These are phyloP conservation scores for Propithecus coquereli DNA, from an alignment of 2,113 vertebrate genomes.

Conservation along the genomic window DNA sequence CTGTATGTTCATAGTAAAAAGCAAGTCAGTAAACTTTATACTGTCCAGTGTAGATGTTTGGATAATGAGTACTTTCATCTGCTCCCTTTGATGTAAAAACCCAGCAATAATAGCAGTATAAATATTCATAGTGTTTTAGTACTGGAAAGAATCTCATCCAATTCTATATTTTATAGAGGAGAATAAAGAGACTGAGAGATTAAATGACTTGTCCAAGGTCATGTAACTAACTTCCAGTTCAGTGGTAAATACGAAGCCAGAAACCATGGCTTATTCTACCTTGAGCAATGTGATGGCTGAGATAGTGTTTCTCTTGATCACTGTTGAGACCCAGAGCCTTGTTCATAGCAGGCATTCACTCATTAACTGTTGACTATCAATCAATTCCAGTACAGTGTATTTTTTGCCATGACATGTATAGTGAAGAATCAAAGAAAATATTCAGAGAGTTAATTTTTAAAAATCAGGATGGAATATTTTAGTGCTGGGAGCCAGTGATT, in stretches of 20 bases:
- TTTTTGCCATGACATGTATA: not conserved
- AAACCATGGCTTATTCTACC: not conserved
- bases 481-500: not conserved
- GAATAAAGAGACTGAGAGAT: not conserved
- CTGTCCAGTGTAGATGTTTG: not conserved
- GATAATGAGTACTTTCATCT: slow-evolving; percentile 4
- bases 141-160: not conserved
- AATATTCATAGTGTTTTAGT: not conserved
- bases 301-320: not conserved
- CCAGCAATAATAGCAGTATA: not conserved
- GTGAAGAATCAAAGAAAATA: not conserved
- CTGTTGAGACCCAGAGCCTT: not conserved
- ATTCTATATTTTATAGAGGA: not conserved
- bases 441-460: not conserved
- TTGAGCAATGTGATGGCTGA: not conserved
- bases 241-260: not conserved
- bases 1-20: not conserved
- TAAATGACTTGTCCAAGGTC: not conserved
- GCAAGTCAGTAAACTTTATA: not conserved
- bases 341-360: not conserved
- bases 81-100: slow-evolving; percentile 5
- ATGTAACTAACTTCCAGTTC: not conserved
- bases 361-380: not conserved
- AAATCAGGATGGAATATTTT: not conserved
- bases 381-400: not conserved